phyloP scores from a whole-genome alignment of 1,140 invertebrate species.

The Papilio xuthus region DNA sequence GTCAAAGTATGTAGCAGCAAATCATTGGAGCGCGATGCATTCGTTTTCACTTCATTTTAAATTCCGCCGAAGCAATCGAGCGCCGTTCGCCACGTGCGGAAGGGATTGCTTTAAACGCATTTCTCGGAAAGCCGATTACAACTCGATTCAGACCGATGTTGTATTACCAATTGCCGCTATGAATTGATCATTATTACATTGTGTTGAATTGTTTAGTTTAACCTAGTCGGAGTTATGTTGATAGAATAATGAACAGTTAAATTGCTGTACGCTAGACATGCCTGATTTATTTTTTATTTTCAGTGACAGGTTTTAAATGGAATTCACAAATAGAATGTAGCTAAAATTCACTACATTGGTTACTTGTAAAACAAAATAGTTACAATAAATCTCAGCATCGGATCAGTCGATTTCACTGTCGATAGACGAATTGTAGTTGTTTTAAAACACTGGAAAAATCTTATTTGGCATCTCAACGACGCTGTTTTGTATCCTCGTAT shows the following conservation, averaged over 20 bases:
- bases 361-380: not conserved
- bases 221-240: not conserved
- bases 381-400: not conserved
- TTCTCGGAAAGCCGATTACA: conserved; percentile 33
- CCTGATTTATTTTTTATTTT: not conserved
- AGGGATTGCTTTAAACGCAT: conserved; percentile 29
- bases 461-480: conserved; percentile 27
- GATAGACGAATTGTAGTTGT: not conserved
- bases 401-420: conserved; percentile 8
- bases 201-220: conserved; percentile 1
- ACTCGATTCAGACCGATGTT: conserved; percentile 17
- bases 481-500: not conserved
- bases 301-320: not conserved
- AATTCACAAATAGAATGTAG: not conserved
- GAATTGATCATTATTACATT: conserved; percentile 17
- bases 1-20: conserved; percentile 9
- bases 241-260: not conserved
- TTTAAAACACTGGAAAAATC: conserved; percentile 28
- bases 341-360: not conserved
- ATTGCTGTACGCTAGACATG: not conserved
- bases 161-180: conserved; percentile 22
- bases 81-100: conserved; percentile 32
- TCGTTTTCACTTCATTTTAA: conserved; percentile 36
- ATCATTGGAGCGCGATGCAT: conserved; percentile 21
- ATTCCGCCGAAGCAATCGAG: conserved; percentile 32